phyloP scores from a whole-genome alignment of 1,140 invertebrate species.

The Drosophila burlai region DNA sequence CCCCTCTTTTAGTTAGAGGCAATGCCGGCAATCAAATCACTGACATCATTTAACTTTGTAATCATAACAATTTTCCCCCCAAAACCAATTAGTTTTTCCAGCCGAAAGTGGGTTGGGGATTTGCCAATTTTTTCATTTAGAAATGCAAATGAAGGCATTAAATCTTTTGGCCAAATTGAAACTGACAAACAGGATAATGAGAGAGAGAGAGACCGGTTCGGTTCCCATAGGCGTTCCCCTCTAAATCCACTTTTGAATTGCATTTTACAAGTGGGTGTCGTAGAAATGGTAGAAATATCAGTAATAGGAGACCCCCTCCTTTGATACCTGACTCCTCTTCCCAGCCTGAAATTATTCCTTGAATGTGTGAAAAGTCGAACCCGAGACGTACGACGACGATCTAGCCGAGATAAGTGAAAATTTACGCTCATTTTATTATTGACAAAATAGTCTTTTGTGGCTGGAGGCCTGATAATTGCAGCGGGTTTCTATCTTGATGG shows the following conservation, averaged over 20 bases:
- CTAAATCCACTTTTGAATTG: slow-evolving; percentile 38
- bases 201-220: slow-evolving; percentile 18
- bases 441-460: slow-evolving; percentile 48
- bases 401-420: slow-evolving; percentile 38
- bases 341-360: slow-evolving; percentile 14
- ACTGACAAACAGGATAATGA: slow-evolving; percentile 77
- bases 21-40: slow-evolving; percentile 71
- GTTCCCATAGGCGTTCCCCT: slow-evolving; percentile 46
- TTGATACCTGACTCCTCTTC: slow-evolving; percentile 30
- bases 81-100: slow-evolving; percentile 72
- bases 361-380: slow-evolving; percentile 70
- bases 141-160: slow-evolving; percentile 82
- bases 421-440: slow-evolving; percentile 54
- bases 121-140: slow-evolving; percentile 64
- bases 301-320: slow-evolving; percentile 24
- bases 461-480: slow-evolving; percentile 43
- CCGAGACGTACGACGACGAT: slow-evolving; percentile 24
- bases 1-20: slow-evolving; percentile 50
- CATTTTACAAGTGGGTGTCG: slow-evolving; percentile 45
- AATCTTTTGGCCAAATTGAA: slow-evolving; percentile 76
- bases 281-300: slow-evolving; percentile 17
- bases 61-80: slow-evolving; percentile 78
- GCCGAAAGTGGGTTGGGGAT: slow-evolving; percentile 62
- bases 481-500: slow-evolving; percentile 50
- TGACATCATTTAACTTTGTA: slow-evolving; percentile 79